Percentiles rank a stretch among this genome's conserved stretches.
Evolutionary conservation across 1,140 invertebrate genomes (phyloP).

Genomic region (Spodoptera frugiperda): DNA sequence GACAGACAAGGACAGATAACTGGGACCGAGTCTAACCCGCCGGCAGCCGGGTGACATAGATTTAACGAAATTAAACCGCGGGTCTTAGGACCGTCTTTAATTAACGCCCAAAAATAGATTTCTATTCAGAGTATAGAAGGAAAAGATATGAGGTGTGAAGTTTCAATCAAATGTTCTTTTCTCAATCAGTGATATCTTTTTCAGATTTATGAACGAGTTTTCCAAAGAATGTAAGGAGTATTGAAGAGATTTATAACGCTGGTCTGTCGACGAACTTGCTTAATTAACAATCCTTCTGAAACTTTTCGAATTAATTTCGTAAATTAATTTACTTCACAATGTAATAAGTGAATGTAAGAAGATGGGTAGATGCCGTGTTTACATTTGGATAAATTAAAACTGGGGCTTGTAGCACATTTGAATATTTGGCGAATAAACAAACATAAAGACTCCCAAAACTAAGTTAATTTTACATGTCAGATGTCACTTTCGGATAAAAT

Average conservation of each 20-base stretch:
- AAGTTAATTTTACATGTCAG: too few relatives aligned
- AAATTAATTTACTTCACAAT: conserved; percentile 35
- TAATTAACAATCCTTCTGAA: conserved; percentile 38
- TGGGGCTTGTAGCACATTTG: too few relatives aligned
- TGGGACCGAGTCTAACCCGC: neutral
- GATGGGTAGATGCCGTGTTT: neutral
- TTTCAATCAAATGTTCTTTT: conserved; percentile 5
- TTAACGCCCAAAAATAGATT: conserved; percentile 27
- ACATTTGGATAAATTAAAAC: too few relatives aligned
- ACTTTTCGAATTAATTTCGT: conserved; percentile 26
- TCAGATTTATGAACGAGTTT: conserved; percentile 11
- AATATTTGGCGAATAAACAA: too few relatives aligned
- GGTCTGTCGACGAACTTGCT: conserved; percentile 24
- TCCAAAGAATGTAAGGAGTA: conserved; percentile 2
- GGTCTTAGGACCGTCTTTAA: conserved; percentile 28
- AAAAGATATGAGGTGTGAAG: conserved; percentile 5
- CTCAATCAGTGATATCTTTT: neutral
- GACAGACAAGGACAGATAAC: conserved; percentile 37
- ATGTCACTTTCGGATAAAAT: too few relatives aligned
- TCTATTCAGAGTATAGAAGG: neutral
- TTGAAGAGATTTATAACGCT: conserved; percentile 26
- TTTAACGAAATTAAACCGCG: conserved; percentile 31
- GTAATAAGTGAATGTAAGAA: conserved; percentile 9
- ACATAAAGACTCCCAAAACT: too few relatives aligned
- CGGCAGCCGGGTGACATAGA: conserved; percentile 2